A percentile compares a stretch with the other conserved stretches of the same genome.
Evolutionary conservation across 1,140 invertebrate species (phyloP).

Genomic region (Plutomurus gul): DNA sequence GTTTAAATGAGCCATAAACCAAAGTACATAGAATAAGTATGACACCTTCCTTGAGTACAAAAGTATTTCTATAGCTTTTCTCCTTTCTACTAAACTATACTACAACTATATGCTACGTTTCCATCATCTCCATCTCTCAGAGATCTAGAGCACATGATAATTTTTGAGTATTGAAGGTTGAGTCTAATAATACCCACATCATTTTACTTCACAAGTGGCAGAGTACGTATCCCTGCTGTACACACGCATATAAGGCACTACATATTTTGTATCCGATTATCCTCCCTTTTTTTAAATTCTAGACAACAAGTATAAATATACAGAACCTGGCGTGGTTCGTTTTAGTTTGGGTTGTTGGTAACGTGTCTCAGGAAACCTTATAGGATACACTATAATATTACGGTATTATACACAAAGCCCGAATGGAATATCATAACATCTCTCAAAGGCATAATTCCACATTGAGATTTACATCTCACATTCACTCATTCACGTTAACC

Average conservation of each 20-base stretch:
- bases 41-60: neutral
- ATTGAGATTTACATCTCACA: constrained; percentile 10
- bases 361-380: neutral
- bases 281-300: neutral
- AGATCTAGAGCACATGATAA: constrained; percentile 20
- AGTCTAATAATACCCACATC: constrained; percentile 6
- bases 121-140: constrained; percentile 2
- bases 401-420: neutral
- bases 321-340: neutral
- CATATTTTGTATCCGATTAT: neutral
- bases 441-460: neutral
- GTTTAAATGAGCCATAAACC: constrained; percentile 15
- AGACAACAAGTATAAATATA: neutral
- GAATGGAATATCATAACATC: neutral
- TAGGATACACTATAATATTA: neutral
- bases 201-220: constrained; percentile 5
- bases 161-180: constrained; percentile 16
- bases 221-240: neutral
- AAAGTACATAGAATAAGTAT: neutral
- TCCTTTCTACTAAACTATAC: neutral
- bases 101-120: neutral
- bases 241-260: neutral
- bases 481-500: neutral
- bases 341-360: too few species aligned
- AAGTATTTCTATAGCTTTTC: neutral